Evolutionary conservation across 2,113 vertebrate genomes (phyloP), one percentile per base, ranked within the genome.

Genomic region (Aspidoscelis tigris): DNA sequence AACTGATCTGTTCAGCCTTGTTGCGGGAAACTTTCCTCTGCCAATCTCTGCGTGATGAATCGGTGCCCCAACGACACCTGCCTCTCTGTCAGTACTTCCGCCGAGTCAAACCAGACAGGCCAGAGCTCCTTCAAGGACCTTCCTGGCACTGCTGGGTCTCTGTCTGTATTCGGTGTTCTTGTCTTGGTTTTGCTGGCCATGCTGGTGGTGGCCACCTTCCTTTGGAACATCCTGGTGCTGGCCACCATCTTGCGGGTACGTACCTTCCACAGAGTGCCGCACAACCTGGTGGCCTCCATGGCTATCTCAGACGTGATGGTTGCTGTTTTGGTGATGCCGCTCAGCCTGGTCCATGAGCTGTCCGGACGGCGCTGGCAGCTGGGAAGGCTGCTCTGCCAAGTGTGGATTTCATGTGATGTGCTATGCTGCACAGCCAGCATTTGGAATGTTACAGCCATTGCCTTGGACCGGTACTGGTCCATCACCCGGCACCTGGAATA

Each of bases 381-480:
- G 90, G 99, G 99, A 24, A 94, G 96, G 2, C 94, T 95, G 0
- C 95, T 99, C 1, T 99, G 98, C 94, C 98, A 99, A 90, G 94
- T 98, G 66, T 99, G 99, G 99, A 95, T 99, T 88, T 97, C 97
- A 16, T 98, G 97, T 0, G 98, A 99, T 0, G 99, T 99, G 76
- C 96, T 99, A 53, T 99, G 98, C 93, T 99, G 98, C 96, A 99
- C 99, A 0, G 99, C 98, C 90, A 99, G 99, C 95, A 99, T 99
- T 96, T 99, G 99, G 99, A 99, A 98, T 0, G 99, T 99, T 92
- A 99, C 97, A 0, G 99, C 98, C 92, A 99, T 99, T 0, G 99
- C 98, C 0, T 94, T 99, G 7, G 98, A 99, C 93, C 98, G 99
- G 87, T 99, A 99, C 95, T 99, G 98, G 98, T 99, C 98, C 91